Evolutionary conservation across 1,140 invertebrate species (phyloP).

Genomic region (Habropoda laboriosa): DNA sequence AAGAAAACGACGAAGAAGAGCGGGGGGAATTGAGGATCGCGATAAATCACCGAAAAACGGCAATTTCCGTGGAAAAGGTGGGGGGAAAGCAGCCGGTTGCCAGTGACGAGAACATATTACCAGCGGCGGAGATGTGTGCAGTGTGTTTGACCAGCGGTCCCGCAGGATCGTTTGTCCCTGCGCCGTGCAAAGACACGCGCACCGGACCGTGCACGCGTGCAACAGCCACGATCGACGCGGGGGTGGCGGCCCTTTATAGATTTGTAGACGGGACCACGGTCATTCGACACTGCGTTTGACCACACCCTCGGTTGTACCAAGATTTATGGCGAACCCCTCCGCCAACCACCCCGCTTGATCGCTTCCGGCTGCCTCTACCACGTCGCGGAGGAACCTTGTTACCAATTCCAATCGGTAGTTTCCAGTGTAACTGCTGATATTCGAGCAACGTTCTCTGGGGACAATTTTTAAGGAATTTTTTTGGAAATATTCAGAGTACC

Average conservation of each 20-base stretch:
- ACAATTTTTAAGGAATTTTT: too few species aligned
- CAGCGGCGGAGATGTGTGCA: conserved; percentile 51
- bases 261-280: conserved; percentile 77
- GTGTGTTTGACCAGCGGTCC: conserved; percentile 73
- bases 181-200: conserved; percentile 56
- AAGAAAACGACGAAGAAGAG: background rate
- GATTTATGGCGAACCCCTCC: conserved; percentile 74
- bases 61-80: conserved; percentile 72
- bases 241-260: conserved; percentile 71
- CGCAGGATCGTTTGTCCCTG: conserved; percentile 69
- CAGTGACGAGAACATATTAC: conserved; percentile 78
- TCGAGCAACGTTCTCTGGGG: too few species aligned
- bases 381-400: conserved; percentile 64
- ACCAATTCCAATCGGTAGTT: conserved; percentile 76
- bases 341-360: conserved; percentile 40
- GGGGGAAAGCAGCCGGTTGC: conserved; percentile 71
- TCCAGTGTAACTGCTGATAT: conserved; percentile 75
- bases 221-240: background rate
- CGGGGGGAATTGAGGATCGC: background rate
- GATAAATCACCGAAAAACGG: conserved; percentile 71
- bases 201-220: conserved; percentile 46
- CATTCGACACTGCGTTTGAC: conserved; percentile 78
- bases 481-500: too few species aligned
- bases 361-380: conserved; percentile 44
- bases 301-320: conserved; percentile 78